phyloP scores from a whole-genome alignment of 2,113 vertebrate species.

The Myiopsitta monachus region DNA sequence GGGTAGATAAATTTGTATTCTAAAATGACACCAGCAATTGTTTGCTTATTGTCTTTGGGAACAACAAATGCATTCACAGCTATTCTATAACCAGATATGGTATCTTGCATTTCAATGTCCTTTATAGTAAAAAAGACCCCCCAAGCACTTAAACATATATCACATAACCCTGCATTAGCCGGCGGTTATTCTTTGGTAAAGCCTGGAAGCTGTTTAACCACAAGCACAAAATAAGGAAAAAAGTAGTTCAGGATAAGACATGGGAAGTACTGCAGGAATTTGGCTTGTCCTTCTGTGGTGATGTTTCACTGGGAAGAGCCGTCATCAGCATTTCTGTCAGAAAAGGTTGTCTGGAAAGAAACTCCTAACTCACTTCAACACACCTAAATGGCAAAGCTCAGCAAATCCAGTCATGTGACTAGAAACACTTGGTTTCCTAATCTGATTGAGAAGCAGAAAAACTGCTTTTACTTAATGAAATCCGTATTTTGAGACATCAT shows the following conservation, averaged over 20 bases:
- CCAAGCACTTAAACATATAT: background rate
- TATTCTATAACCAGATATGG: background rate
- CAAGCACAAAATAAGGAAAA: background rate
- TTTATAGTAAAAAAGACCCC: background rate
- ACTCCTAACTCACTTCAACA: background rate
- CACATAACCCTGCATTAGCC: background rate
- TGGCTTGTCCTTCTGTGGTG: background rate
- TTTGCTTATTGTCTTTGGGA: background rate
- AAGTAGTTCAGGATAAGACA: background rate
- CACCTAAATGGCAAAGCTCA: background rate
- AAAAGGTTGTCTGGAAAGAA: background rate
- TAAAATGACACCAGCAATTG: background rate
- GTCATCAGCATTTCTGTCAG: background rate
- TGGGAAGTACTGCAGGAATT: background rate
- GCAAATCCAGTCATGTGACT: background rate
- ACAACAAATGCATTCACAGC: background rate
- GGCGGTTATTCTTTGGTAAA: background rate
- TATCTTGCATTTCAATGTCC: background rate
- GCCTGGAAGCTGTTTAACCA: conserved; percentile 9
- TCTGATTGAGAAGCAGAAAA: background rate
- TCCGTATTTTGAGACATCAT: background rate
- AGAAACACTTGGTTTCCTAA: background rate
- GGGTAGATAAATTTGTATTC: background rate
- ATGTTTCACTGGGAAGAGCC: background rate
- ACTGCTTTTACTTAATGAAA: background rate